Base-by-base conservation (phyloP, 1,140 invertebrate species). In the Drosophila biarmipes region DNA sequence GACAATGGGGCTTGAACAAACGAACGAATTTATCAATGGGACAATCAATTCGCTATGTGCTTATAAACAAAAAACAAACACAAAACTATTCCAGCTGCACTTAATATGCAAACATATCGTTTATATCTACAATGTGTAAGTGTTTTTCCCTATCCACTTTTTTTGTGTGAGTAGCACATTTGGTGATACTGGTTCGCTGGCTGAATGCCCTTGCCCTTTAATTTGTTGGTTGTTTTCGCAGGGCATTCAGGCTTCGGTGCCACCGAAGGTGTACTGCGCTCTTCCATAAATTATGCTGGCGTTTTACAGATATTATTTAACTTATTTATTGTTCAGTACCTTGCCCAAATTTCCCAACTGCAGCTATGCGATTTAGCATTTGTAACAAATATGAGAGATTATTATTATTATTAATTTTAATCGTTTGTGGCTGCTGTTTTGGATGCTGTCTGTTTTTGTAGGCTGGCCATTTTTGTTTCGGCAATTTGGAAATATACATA, bases 341-440 rank as follows among this genome's bases (percentile, higher is more conserved):
- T 91, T 91, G 77, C 90, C 90, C 53, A 91, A 87, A 64, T 91
- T 91, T 90, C 90, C 90, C 90, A 91, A 91, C 90, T 91, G 90
- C 90, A 91, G 90, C 90, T 91, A 77, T 69, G 54, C 57, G 69
- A 57, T 61, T 75, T 62, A 54, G 49, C 61, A 55, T 74, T 74
- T 46, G 10, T 55, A 76, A 31, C 75, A 82, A 66, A 82, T 79
- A 59, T 63, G 71, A 85, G 69, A 84, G 53, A 84, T 54, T 64
- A 80, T 64, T 79, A 82, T 81, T 78, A 78, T 34, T 40, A 64
- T 66, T 58, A 45, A 57, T 19, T 24, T 55, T 55, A 48, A 19
- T 37, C 34, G n/a, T 55, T 49, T 31, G 38, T 48, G 17, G 14
- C 63, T 73, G 43, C 72, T 43, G 52, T 48, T 29, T 45, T 21